Evolutionary conservation across 2,888 invertebrate genomes (phyloP).

Genomic region (Tinea pellionella): DNA sequence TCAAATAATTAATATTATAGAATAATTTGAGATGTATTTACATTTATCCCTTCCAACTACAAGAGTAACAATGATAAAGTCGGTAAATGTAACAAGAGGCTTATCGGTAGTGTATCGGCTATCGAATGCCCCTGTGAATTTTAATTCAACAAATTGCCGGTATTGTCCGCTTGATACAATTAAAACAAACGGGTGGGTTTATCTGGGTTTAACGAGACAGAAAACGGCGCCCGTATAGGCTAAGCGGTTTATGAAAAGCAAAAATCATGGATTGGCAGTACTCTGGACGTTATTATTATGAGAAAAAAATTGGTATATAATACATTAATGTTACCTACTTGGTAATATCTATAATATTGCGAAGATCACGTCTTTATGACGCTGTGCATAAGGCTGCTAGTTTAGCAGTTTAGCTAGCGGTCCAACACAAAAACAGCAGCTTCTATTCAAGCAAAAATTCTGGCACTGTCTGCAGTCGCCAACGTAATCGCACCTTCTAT

Average conservation of each 20-base stretch:
- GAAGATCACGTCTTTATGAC: no score
- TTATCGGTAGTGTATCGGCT: slow-evolving; percentile 34
- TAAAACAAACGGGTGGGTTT: slow-evolving; percentile 17
- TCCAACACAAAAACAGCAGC: no score
- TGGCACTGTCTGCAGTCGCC: no score
- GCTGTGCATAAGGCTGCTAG: no score
- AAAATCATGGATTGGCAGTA: background rate
- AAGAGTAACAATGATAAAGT: slow-evolving; percentile 33
- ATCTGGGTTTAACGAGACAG: slow-evolving; percentile 14
- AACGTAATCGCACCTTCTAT: no score
- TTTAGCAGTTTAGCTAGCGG: no score
- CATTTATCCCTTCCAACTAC: background rate
- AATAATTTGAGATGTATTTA: no score
- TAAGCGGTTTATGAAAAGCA: slow-evolving; percentile 8
- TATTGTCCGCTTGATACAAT: slow-evolving; percentile 16
- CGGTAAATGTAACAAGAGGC: slow-evolving; percentile 33
- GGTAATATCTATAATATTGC: no score
- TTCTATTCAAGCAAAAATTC: no score
- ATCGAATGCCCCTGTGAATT: slow-evolving; percentile 23
- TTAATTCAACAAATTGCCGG: slow-evolving; percentile 24
- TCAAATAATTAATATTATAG: no score
- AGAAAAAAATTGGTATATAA: background rate
- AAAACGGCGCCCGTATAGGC: slow-evolving; percentile 1
- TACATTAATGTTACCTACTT: no score
- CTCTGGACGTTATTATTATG: background rate